Percentiles rank a stretch among this genome's conserved stretches.
Conservation (phyloP, 1,140 invertebrate genomes). For the Drosophila erecta region DNA sequence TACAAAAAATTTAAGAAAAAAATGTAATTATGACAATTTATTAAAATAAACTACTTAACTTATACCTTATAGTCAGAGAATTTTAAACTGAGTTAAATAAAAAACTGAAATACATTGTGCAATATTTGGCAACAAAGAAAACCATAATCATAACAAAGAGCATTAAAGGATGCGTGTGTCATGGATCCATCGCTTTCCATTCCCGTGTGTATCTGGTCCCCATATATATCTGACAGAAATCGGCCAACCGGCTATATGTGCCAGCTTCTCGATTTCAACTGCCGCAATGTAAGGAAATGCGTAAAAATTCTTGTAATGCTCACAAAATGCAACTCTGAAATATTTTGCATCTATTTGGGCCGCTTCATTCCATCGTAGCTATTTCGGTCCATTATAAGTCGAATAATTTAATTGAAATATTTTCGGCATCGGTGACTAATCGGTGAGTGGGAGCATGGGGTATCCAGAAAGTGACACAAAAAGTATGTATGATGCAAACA, state of each 20-base stretch:
- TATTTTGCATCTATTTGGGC: conserved; percentile 44
- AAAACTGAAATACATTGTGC: neutral
- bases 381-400: conserved; percentile 48
- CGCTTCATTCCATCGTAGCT: conserved; percentile 22
- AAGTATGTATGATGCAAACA: conserved; percentile 34
- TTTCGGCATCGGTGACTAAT: conserved; percentile 49
- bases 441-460: conserved; percentile 21
- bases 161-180: neutral
- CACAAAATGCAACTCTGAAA: conserved; percentile 42
- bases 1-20: no score
- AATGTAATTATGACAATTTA: no score
- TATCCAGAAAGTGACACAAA: conserved; percentile 27
- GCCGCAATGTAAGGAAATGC: conserved; percentile 22
- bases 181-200: conserved; percentile 7
- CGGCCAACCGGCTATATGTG: conserved; percentile 42
- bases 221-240: conserved; percentile 58
- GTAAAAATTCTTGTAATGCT: conserved; percentile 50
- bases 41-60: no score
- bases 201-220: conserved; percentile 26
- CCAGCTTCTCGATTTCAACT: conserved; percentile 27
- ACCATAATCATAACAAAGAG: conserved; percentile 24
- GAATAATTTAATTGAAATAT: conserved; percentile 42
- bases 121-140: neutral
- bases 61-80: no score
- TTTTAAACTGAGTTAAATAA: neutral